Evolutionary conservation across 2,113 vertebrate species (phyloP).

Genomic region (Erpornis zantholeuca): DNA sequence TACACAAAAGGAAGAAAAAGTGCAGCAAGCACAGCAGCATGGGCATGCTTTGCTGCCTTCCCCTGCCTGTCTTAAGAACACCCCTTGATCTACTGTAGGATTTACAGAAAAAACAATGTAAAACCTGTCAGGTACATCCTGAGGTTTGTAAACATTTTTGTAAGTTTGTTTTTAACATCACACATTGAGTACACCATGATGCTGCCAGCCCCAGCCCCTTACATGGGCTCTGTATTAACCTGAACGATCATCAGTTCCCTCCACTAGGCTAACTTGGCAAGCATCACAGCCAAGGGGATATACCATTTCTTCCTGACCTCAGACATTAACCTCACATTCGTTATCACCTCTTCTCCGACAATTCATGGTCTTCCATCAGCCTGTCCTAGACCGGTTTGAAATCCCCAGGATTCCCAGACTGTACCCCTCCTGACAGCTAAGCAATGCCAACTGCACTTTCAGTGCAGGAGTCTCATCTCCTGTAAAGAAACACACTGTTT

Average conservation of each 20-base stretch:
- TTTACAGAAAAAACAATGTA: neutral
- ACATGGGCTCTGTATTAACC: neutral
- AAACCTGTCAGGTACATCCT: neutral
- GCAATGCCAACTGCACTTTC: neutral
- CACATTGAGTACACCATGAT: neutral
- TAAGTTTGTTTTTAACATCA: neutral
- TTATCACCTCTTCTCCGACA: neutral
- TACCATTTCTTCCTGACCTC: neutral
- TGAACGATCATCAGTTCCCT: neutral
- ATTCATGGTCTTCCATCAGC: neutral
- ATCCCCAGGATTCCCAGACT: neutral
- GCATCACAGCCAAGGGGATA: rapidly evolving
- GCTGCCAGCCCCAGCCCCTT: neutral
- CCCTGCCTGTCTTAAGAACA: neutral
- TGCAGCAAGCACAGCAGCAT: neutral
- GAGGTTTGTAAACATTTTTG: neutral
- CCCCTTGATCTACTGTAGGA: neutral
- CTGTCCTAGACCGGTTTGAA: neutral
- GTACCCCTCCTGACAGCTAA: neutral
- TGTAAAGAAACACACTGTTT: neutral
- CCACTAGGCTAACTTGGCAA: neutral
- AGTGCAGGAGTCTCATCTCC: neutral
- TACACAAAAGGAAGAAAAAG: neutral
- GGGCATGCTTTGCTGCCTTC: neutral
- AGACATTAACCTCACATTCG: neutral